These are phyloP conservation scores for Leguminivora glycinivorella DNA, from an alignment of 1,140 invertebrate genomes.

Conservation along the genomic window DNA sequence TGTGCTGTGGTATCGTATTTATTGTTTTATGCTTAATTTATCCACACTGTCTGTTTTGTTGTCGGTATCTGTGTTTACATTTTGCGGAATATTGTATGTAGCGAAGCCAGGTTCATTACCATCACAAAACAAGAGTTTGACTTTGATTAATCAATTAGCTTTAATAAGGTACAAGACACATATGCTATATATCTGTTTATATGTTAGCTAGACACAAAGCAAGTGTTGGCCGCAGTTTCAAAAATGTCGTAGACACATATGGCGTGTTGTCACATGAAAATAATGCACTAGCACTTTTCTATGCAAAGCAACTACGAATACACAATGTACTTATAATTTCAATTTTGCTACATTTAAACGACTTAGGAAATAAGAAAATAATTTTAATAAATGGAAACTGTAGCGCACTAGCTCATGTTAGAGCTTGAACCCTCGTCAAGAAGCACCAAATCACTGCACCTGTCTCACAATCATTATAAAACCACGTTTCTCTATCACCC, in stretches of 20 bases:
- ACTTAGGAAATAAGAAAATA: background rate
- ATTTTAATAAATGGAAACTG: background rate
- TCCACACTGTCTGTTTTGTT: constrained; percentile 56
- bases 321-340: background rate
- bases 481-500: constrained; percentile 48
- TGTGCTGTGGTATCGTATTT: constrained; percentile 72
- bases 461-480: constrained; percentile 62
- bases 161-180: constrained; percentile 47
- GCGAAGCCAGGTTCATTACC: constrained; percentile 56
- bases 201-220: constrained; percentile 50
- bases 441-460: constrained; percentile 59
- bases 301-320: background rate
- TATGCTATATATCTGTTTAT: constrained; percentile 31
- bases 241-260: constrained; percentile 14
- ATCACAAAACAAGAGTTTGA: constrained; percentile 75
- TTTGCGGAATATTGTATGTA: constrained; percentile 54
- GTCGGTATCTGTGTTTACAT: constrained; percentile 55
- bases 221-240: constrained; percentile 23
- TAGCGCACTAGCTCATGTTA: constrained; percentile 63
- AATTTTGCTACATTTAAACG: background rate
- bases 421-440: constrained; percentile 43
- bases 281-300: background rate
- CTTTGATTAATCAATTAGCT: constrained; percentile 71
- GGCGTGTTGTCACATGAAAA: constrained; percentile 10
- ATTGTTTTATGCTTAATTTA: constrained; percentile 60